Evolutionary conservation across 2,888 invertebrate genomes (phyloP).

Genomic region (Cataglyphis livida): DNA sequence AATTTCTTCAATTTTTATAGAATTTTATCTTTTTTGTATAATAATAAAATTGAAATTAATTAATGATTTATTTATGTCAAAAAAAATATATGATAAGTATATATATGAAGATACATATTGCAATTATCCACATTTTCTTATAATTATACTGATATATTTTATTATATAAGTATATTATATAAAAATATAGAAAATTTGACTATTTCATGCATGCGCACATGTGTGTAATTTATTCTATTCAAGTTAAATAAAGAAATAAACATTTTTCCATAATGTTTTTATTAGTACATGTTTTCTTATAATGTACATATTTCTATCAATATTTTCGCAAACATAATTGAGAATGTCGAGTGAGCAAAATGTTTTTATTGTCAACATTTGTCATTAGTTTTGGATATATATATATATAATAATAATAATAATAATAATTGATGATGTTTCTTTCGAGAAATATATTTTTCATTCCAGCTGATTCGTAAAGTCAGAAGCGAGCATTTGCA

Average conservation of each 20-base stretch:
- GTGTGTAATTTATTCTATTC: slow-evolving; percentile 5
- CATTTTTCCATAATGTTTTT: background rate
- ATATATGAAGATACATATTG: background rate
- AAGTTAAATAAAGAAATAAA: slow-evolving; percentile 7
- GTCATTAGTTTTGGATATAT: background rate
- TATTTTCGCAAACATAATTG: background rate
- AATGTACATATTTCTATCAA: background rate
- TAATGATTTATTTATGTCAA: background rate
- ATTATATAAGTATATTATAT: background rate
- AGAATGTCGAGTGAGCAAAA: background rate
- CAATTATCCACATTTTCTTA: background rate
- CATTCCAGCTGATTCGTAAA: background rate
- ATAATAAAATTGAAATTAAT: background rate
- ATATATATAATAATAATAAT: background rate
- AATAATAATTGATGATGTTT: too few species aligned
- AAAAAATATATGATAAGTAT: background rate
- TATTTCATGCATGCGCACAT: background rate
- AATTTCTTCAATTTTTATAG: background rate
- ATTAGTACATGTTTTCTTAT: background rate
- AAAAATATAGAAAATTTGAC: background rate
- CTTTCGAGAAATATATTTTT: too few species aligned
- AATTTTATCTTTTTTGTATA: background rate
- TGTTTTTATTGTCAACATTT: background rate
- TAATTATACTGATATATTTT: background rate
- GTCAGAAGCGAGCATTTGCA: background rate